Base-by-base conservation (phyloP, 2,797 vertebrate genomes). In the Typhlichthys eigenmanni region DNA sequence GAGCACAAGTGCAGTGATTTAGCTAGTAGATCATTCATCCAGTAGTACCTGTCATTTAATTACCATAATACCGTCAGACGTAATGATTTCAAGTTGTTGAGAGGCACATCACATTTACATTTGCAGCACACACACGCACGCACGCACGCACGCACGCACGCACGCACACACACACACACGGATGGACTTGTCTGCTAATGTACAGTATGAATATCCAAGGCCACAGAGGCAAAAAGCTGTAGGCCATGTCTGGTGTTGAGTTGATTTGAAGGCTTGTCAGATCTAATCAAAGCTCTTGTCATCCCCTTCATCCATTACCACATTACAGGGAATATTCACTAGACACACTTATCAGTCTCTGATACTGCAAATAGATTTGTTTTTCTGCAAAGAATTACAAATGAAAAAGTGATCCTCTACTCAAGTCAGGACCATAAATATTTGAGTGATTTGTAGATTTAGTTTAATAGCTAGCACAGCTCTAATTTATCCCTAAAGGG, bases 191-290 rank as follows among this genome's bases (percentile, higher is more conserved):
- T 43, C 7, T 43, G 38, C 38, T 43, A 7, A 43, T 7, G 9
- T 43, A 43, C 24, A 29, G 24, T 43, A 9, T 43, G 38, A 53
- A 51, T 58, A 51, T 68, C 72, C 62, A 66, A 69, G 68, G 51
- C 24, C 55, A 66, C 65, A 66, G 79, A 84, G 78, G 69, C 48
- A 62, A 54, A 65, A 59, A 58, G 71, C 88, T 83, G 51, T 1
- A 16, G 78, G 90, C 79, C 64, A 62, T 63, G 79, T 79, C 72
- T 74, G 74, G 85, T 74, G 74, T 73, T 83, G 75, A 86, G 76
- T 77, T 85, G 80, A 89, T 90, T 85, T 89, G 85, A 91, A 86
- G 81, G 68, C 79, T 74, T 87, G 89, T 91, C 90, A 87, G 80
- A 83, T 86, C 71, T 73, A 87, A 90, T 92, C 84, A 87, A 55